These are phyloP conservation scores for Augiades crinisus DNA, from an alignment of 2,888 invertebrate genomes.

Conservation along the genomic window DNA sequence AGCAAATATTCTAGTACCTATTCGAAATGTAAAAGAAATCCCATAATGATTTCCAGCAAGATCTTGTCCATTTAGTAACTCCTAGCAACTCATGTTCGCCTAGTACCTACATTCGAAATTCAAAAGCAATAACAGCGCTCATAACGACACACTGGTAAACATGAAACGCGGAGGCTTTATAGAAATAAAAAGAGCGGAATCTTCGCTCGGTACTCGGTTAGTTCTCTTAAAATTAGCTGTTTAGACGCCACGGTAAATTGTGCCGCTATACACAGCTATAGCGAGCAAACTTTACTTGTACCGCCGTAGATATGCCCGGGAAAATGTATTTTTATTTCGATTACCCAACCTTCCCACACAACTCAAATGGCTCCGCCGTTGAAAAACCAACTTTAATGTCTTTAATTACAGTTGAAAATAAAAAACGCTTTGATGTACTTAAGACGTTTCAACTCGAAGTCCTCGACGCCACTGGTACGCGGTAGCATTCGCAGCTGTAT, in stretches of 20 bases:
- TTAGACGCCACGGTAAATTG: slow-evolving; percentile 67
- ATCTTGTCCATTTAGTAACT: too few species aligned
- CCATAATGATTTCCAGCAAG: too few species aligned
- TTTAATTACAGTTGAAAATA: slow-evolving; percentile 34
- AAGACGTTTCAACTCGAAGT: slow-evolving; percentile 45
- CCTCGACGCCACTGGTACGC: slow-evolving; percentile 54
- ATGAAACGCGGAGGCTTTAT: slow-evolving; percentile 30
- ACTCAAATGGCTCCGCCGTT: slow-evolving; percentile 35
- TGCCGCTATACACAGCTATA: slow-evolving; percentile 45
- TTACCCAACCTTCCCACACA: slow-evolving; percentile 44
- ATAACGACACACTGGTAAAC: slow-evolving; percentile 24
- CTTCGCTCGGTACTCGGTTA: slow-evolving; percentile 45
- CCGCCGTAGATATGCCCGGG: slow-evolving; percentile 72
- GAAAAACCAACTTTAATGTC: slow-evolving; percentile 34
- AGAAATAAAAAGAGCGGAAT: slow-evolving; percentile 42
- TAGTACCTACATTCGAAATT: slow-evolving; percentile 16
- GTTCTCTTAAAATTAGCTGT: slow-evolving; percentile 76
- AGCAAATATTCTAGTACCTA: too few species aligned
- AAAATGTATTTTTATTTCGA: slow-evolving; percentile 80
- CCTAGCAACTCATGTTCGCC: too few species aligned
- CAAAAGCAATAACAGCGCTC: slow-evolving; percentile 4
- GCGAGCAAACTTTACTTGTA: slow-evolving; percentile 74
- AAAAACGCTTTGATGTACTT: slow-evolving; percentile 30
- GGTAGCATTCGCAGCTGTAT: slow-evolving; percentile 71
- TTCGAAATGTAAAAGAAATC: too few species aligned